Evolutionary conservation across 1,140 invertebrate species (phyloP), one percentile per base, ranked within the genome.

Genomic region (Drosophila rhopaloa): DNA sequence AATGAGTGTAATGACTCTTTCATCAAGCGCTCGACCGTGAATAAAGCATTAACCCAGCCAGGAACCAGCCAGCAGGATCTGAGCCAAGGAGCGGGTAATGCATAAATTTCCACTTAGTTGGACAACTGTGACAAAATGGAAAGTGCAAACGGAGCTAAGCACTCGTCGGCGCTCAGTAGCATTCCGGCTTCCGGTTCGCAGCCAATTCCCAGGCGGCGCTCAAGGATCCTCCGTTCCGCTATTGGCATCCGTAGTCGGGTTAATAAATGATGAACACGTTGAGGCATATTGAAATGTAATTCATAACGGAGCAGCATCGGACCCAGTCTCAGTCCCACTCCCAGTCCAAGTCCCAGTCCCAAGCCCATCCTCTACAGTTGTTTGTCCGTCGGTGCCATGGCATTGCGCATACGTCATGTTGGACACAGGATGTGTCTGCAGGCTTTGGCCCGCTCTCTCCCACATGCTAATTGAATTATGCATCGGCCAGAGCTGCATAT

Each of bases 91-190:
- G 29, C 29, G 29, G 8, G 50, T 29, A 66, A 41, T 88, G 84
- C 83, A 89, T 88, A 88, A 88, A 88, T 88, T 88, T 88, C 76
- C 83, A 89, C 89, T 88, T 83, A 89, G 84, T 83, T 88, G 80
- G 83, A 83, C 80, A 88, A 88, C 83, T 89, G 83, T 89, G 84
- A 83, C 83, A 88, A 88, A 72, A 79, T 84, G 83, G 83, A 88
- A 88, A 89, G 89, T 88, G 84, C 83, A 83, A 89, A 79, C 83
- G 83, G 65, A 75, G 67, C 72, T 65, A 47, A 68, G 57, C 72
- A 71, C 72, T 74, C 57, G 57, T 61, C 40, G 46, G 38, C 66
- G 71, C 70, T 79, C 76, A 68, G 54, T 79, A 83, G 80, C 58
- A 73, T 80, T 89, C 59, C 62, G 65, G 65, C 61, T 61, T 88